phyloP scores from a whole-genome alignment of 1,140 invertebrate genomes.

The Ceratosolen fusciceps region DNA sequence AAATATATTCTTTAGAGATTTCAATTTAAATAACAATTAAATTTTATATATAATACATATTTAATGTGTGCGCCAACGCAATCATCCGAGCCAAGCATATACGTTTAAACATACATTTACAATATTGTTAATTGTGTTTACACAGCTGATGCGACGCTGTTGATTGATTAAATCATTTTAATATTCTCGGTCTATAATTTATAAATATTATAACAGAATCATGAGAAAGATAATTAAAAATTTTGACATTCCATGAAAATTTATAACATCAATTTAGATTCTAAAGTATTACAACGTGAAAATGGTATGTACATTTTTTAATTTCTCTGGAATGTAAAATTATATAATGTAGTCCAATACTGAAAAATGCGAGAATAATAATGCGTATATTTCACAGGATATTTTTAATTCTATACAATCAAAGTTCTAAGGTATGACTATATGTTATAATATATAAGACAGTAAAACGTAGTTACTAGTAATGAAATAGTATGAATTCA shows the following conservation, averaged over 20 bases:
- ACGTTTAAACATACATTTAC: conserved; percentile 29
- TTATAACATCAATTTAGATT: conserved; percentile 16
- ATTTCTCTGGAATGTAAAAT: conserved; percentile 39
- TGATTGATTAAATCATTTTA: too few relatives aligned
- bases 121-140: not conserved
- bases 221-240: not conserved
- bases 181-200: too few relatives aligned
- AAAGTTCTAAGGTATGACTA: conserved; percentile 24
- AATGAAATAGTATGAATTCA: conserved; percentile 36
- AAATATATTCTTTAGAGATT: conserved; percentile 47
- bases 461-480: conserved; percentile 20
- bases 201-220: not conserved
- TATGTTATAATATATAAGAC: conserved; percentile 11
- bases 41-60: conserved; percentile 55
- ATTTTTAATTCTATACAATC: conserved; percentile 9
- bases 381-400: conserved; percentile 27
- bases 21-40: conserved; percentile 51
- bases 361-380: not conserved
- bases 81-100: conserved; percentile 9
- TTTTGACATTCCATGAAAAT: too few relatives aligned
- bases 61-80: conserved; percentile 29
- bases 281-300: not conserved
- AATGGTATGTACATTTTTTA: not conserved
- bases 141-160: too few relatives aligned
- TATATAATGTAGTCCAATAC: conserved; percentile 14